Percentiles rank a stretch among this genome's conserved stretches.
phyloP scores from a whole-genome alignment of 1,140 invertebrate species.

The Saccostrea echinata region DNA sequence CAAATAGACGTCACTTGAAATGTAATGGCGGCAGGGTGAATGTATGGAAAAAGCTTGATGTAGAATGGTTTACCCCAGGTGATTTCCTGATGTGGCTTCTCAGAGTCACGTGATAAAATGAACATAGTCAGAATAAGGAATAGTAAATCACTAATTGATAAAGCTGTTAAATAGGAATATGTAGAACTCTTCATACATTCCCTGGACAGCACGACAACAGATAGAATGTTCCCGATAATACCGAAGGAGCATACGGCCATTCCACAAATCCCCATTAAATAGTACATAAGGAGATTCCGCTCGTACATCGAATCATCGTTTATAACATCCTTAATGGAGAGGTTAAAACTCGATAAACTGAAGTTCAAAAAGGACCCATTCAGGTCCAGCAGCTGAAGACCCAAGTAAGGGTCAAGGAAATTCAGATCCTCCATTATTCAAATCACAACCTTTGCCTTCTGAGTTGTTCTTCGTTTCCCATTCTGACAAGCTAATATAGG shows the following conservation, averaged over 20 bases:
- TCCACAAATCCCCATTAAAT: conserved; percentile 76
- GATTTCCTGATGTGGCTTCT: conserved; percentile 59
- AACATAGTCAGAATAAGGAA: conserved; percentile 74
- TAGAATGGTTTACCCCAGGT: conserved; percentile 64
- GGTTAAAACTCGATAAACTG: background rate
- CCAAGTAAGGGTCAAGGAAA: background rate
- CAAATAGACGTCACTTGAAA: conserved; percentile 79
- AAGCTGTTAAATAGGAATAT: conserved; percentile 77
- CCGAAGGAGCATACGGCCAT: conserved; percentile 75
- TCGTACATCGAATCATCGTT: conserved; percentile 3
- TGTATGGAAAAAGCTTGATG: conserved; percentile 74
- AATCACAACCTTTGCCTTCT: background rate
- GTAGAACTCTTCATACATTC: conserved; percentile 76
- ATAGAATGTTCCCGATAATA: conserved; percentile 77
- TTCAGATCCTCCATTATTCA: background rate
- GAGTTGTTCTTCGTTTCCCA: background rate
- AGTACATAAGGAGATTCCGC: conserved; percentile 67
- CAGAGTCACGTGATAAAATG: conserved; percentile 68
- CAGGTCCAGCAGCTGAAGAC: background rate
- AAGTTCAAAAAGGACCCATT: background rate
- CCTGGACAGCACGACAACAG: conserved; percentile 76
- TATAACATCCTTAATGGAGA: background rate
- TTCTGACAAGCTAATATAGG: background rate
- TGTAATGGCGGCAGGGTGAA: conserved; percentile 75
- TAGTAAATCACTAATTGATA: conserved; percentile 77